These are phyloP conservation scores for Podargus strigoides DNA, from an alignment of 2,797 vertebrate species.

Conservation along the genomic window DNA sequence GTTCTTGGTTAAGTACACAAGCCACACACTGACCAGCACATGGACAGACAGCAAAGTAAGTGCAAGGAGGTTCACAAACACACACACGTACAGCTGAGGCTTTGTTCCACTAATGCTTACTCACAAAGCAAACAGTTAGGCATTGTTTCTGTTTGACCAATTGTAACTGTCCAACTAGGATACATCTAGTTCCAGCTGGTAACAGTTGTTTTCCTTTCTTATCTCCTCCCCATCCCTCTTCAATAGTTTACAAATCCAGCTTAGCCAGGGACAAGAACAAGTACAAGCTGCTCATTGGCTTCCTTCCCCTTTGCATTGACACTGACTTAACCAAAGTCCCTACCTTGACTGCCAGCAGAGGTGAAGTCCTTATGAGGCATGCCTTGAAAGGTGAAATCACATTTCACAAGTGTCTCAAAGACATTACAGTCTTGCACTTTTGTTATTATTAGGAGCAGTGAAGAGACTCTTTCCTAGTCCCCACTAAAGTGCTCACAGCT, in stretches of 20 bases:
- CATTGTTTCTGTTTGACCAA: no score
- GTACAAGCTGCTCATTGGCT: not conserved
- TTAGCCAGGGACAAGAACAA: not conserved
- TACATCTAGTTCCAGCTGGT: conserved; percentile 44
- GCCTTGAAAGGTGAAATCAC: not conserved
- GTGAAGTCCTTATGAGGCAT: not conserved
- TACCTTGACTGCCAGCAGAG: fast-evolving
- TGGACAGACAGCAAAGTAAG: no score
- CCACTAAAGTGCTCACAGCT: not conserved
- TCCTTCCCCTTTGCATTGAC: not conserved
- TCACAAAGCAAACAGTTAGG: no score
- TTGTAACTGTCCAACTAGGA: conserved; percentile 21
- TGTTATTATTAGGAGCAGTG: not conserved
- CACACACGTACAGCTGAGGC: no score
- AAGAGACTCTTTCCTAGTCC: not conserved
- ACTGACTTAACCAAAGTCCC: not conserved
- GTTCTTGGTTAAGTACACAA: no score
- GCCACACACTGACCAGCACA: no score
- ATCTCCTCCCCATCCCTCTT: not conserved
- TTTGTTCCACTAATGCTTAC: no score
- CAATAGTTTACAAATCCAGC: not conserved
- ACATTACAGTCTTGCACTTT: not conserved
- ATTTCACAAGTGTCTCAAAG: not conserved
- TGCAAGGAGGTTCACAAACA: no score
- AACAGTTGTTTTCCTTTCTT: not conserved